Evolutionary conservation across 2,888 invertebrate genomes (phyloP).

Genomic region (Endomychus coccineus): DNA sequence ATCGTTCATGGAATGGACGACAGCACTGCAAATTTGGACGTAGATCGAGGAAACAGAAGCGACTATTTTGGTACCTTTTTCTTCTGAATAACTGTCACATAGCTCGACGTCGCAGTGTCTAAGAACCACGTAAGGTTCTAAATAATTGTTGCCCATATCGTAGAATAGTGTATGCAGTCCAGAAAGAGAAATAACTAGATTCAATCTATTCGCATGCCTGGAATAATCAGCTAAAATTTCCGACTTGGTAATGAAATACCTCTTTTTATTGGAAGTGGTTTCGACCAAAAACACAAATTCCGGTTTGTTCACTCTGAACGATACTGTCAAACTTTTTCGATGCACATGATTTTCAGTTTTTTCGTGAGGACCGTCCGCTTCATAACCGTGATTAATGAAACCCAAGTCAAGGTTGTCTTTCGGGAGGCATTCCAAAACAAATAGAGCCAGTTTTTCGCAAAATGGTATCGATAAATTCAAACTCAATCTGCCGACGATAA

Average conservation of each 20-base stretch:
- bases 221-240: constrained; percentile 67
- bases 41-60: constrained; percentile 61
- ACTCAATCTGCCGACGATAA: constrained; percentile 64
- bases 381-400: constrained; percentile 65
- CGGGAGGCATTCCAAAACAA: constrained; percentile 41
- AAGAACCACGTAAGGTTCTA: constrained; percentile 52
- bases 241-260: constrained; percentile 54
- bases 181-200: constrained; percentile 54
- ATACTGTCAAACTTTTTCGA: constrained; percentile 55
- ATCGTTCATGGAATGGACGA: constrained; percentile 63
- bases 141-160: constrained; percentile 35
- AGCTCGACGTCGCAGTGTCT: constrained; percentile 66
- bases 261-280: constrained; percentile 49
- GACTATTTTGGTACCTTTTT: constrained; percentile 60
- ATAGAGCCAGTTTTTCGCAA: constrained; percentile 45
- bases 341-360: constrained; percentile 13
- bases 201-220: constrained; percentile 56
- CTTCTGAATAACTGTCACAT: constrained; percentile 54
- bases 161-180: constrained; percentile 50
- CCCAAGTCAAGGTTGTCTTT: constrained; percentile 58
- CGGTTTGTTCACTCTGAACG: constrained; percentile 66
- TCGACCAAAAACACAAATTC: constrained; percentile 70
- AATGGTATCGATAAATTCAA: constrained; percentile 69
- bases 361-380: constrained; percentile 48
- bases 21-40: constrained; percentile 63